Percentiles rank a stretch among this genome's conserved stretches.
These are phyloP conservation scores for Globodera ellingtonae DNA, from an alignment of 1,140 invertebrate genomes.

Conservation along the genomic window DNA sequence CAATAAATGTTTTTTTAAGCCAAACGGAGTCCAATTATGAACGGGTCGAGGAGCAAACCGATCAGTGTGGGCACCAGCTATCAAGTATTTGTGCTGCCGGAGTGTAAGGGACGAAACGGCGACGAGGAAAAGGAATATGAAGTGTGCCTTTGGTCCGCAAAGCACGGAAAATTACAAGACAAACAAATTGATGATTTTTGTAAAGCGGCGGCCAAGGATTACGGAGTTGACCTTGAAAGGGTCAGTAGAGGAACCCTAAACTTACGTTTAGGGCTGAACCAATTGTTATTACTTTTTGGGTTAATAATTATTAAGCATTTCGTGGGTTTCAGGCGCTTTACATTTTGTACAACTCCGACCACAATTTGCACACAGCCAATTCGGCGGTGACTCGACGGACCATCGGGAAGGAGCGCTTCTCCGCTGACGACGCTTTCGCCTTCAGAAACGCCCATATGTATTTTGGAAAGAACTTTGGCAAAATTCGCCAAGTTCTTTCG, in stretches of 20 bases:
- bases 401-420: constrained; percentile 10
- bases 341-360: constrained; percentile 23
- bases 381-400: background rate
- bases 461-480: constrained; percentile 42
- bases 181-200: constrained; percentile 27
- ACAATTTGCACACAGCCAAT: constrained; percentile 16
- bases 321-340: constrained; percentile 25
- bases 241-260: background rate
- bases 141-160: constrained; percentile 28
- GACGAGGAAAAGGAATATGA: constrained; percentile 10
- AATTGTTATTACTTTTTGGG: background rate
- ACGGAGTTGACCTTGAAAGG: constrained; percentile 24
- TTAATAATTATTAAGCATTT: constrained; percentile 10
- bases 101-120: background rate
- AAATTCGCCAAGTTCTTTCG: constrained; percentile 41
- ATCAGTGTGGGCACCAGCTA: constrained; percentile 19
- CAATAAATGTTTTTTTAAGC: background rate
- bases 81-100: constrained; percentile 21
- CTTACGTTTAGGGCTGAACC: no score
- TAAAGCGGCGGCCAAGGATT: constrained; percentile 12
- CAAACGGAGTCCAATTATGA: constrained; percentile 25
- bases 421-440: constrained; percentile 24
- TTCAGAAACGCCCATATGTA: constrained; percentile 32
- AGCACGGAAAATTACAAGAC: constrained; percentile 8
- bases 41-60: background rate